phyloP scores from a whole-genome alignment of 2,797 vertebrate species.

The Cygnus olor region DNA sequence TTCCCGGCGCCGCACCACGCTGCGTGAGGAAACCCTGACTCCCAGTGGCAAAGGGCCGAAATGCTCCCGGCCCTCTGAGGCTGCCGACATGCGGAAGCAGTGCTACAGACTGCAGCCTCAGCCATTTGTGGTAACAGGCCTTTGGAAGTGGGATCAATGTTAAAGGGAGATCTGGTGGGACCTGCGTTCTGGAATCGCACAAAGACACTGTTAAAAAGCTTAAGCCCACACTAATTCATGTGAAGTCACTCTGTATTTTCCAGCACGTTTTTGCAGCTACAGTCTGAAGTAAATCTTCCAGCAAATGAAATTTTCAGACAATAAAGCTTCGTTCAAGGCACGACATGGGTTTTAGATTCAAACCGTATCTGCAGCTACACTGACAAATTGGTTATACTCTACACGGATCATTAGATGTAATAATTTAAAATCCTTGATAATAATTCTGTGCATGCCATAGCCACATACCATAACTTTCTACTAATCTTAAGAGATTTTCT shows the following conservation, averaged over 20 bases:
- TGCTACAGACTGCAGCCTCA: neutral
- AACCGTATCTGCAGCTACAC: neutral
- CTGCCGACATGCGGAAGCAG: neutral
- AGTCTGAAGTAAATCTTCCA: neutral
- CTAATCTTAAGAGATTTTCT: neutral
- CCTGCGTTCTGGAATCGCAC: neutral
- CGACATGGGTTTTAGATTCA: neutral
- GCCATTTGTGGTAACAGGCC: accelerated
- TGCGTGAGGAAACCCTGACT: constrained; percentile 42
- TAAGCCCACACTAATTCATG: neutral
- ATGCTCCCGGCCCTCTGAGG: neutral
- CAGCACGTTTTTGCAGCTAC: neutral
- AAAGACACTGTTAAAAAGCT: neutral
- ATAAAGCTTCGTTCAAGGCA: neutral
- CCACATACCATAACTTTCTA: neutral
- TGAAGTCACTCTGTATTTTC: neutral
- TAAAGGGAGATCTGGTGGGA: neutral
- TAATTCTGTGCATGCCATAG: neutral
- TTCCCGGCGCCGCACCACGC: too few species aligned
- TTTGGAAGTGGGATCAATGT: neutral
- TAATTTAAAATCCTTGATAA: neutral
- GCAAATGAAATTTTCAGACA: neutral
- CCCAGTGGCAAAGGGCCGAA: constrained; percentile 32
- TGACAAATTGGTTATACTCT: neutral
- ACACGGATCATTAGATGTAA: neutral